Evolutionary conservation across 2,797 vertebrate species (phyloP).

Genomic region (Onychomys arenicola): DNA sequence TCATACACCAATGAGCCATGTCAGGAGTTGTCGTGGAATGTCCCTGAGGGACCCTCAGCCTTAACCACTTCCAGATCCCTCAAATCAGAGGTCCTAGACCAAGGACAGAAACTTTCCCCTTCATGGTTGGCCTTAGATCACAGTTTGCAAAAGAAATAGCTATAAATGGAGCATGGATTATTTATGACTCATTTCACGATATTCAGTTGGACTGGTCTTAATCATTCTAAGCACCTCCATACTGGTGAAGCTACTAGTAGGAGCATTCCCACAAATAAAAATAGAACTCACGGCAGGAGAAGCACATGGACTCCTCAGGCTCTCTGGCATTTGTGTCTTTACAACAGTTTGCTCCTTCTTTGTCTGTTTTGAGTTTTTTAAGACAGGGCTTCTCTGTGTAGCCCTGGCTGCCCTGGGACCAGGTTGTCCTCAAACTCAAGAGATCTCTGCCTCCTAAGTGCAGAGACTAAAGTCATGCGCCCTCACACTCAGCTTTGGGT

Average conservation of each 20-base stretch:
- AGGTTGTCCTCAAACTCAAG: neutral
- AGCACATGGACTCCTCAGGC: neutral
- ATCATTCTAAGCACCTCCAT: neutral
- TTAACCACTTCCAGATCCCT: neutral
- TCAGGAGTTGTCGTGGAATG: neutral
- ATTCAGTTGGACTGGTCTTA: neutral
- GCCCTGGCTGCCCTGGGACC: too few relatives aligned
- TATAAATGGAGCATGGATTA: neutral
- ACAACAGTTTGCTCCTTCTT: neutral
- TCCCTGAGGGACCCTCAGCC: neutral
- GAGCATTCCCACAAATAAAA: neutral
- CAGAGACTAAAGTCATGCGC: neutral
- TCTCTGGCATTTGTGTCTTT: neutral
- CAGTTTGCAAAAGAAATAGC: slow-evolving; percentile 11
- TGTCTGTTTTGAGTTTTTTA: neutral
- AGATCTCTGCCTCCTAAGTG: neutral
- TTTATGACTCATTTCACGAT: neutral
- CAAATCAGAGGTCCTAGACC: neutral
- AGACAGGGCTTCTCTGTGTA: neutral
- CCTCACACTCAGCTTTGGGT: neutral
- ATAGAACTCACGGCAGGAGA: neutral
- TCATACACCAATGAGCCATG: neutral
- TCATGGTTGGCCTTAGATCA: neutral
- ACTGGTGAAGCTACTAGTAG: neutral
- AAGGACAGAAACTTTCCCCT: neutral